These are phyloP conservation scores for Ptychadena robeensis DNA, from an alignment of 2,797 vertebrate species.

Conservation along the genomic window DNA sequence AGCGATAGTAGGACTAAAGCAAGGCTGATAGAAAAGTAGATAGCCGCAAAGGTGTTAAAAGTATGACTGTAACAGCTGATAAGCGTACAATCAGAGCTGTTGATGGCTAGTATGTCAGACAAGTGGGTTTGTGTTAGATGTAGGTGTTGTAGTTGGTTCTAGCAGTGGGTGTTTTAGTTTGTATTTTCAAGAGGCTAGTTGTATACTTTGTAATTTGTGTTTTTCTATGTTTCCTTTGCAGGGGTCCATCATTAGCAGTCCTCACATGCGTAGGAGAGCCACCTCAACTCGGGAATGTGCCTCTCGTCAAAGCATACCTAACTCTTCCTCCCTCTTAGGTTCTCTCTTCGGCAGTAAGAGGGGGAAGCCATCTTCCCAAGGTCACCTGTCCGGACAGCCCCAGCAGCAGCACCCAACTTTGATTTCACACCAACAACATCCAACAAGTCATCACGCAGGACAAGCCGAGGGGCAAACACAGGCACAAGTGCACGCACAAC, in stretches of 20 bases:
- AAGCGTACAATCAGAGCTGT: neutral
- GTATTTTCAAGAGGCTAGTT: neutral
- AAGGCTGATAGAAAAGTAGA: constrained; percentile 13
- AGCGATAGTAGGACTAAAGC: constrained; percentile 14
- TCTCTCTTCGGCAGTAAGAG: constrained; percentile 90
- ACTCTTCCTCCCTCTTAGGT: constrained; percentile 92
- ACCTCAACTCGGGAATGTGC: constrained; percentile 91
- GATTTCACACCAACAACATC: constrained; percentile 79
- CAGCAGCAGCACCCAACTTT: constrained; percentile 75
- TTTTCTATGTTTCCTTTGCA: constrained; percentile 84
- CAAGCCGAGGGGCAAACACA: constrained; percentile 72
- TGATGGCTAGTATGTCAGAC: neutral
- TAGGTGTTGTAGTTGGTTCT: constrained; percentile 42
- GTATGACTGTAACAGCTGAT: neutral
- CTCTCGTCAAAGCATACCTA: constrained; percentile 87
- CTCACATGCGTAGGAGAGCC: constrained; percentile 89
- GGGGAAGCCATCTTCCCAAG: constrained; percentile 85
- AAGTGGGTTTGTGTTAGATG: constrained; percentile 39
- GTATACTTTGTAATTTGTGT: constrained; percentile 73
- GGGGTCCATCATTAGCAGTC: constrained; percentile 99
- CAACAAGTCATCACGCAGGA: constrained; percentile 81
- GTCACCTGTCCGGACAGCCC: constrained; percentile 74
- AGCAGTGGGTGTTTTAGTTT: constrained; percentile 24
- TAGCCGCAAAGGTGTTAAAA: neutral
- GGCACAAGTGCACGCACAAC: constrained; percentile 76